These are phyloP conservation scores for Semaprochilodus insignis DNA, from an alignment of 2,797 vertebrate species.

Conservation along the genomic window DNA sequence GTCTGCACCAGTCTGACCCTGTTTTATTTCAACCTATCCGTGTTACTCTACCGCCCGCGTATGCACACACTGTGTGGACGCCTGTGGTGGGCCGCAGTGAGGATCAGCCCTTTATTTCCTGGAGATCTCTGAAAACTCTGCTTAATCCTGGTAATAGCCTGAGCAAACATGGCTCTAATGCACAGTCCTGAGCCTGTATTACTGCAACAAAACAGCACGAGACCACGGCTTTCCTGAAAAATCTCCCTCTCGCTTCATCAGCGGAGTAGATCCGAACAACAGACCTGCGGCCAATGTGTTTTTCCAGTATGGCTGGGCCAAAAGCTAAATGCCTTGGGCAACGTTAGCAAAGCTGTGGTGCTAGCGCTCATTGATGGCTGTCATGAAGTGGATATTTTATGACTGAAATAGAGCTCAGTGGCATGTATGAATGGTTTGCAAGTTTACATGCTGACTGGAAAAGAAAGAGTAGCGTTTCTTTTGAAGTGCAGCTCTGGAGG, in stretches of 20 bases:
- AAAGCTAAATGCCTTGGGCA: slow-evolving; percentile 51
- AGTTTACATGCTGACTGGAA: slow-evolving; percentile 55
- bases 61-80: slow-evolving; percentile 30
- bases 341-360: slow-evolving; percentile 55
- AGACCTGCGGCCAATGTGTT: slow-evolving; percentile 48
- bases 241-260: slow-evolving; percentile 7
- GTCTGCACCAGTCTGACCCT: slow-evolving; percentile 37
- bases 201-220: slow-evolving; percentile 61
- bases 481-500: slow-evolving; percentile 71
- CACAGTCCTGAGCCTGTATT: slow-evolving; percentile 62
- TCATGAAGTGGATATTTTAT: slow-evolving; percentile 64
- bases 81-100: slow-evolving; percentile 58
- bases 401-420: slow-evolving; percentile 63
- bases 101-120: slow-evolving; percentile 74
- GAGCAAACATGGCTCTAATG: slow-evolving; percentile 73
- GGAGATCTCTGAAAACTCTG: slow-evolving; percentile 67
- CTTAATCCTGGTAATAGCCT: slow-evolving; percentile 75
- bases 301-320: slow-evolving; percentile 52
- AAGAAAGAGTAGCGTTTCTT: slow-evolving; percentile 53
- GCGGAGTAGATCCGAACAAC: neutral
- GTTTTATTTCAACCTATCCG: slow-evolving; percentile 41
- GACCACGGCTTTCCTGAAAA: slow-evolving; percentile 24
- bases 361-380: slow-evolving; percentile 59
- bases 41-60: neutral
- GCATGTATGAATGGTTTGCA: slow-evolving; percentile 58